These are phyloP conservation scores for Cryptophagus acutangulus DNA, from an alignment of 2,888 invertebrate species.

Conservation along the genomic window DNA sequence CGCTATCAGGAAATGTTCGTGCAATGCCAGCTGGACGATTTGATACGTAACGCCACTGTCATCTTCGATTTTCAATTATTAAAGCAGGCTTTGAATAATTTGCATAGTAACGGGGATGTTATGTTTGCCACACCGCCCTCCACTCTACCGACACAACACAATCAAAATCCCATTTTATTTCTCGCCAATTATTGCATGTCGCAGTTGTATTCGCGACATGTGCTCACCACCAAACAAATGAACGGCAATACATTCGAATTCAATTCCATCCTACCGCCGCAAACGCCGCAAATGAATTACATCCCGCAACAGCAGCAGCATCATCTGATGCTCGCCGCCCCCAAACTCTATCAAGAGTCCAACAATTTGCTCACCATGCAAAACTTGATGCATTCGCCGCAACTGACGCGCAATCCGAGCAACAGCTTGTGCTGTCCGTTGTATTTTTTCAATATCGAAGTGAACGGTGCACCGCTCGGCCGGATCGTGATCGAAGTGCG, in stretches of 20 bases:
- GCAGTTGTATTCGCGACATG: conserved; percentile 63
- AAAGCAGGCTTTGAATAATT: conserved; percentile 61
- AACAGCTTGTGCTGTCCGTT: conserved; percentile 61
- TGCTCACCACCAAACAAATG: conserved; percentile 55
- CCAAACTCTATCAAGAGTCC: conserved; percentile 44
- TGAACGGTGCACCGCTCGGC: conserved; percentile 64
- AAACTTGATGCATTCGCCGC: conserved; percentile 51
- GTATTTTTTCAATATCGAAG: conserved; percentile 72
- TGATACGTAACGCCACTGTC: conserved; percentile 59
- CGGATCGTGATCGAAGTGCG: conserved; percentile 73
- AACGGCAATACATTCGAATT: conserved; percentile 45
- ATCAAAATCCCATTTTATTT: conserved; percentile 66
- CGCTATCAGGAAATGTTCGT: conserved; percentile 68
- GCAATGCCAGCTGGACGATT: conserved; percentile 66
- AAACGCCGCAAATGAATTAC: conserved; percentile 30
- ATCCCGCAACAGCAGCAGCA: conserved; percentile 26
- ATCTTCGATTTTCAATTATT: conserved; percentile 64
- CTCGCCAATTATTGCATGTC: conserved; percentile 75
- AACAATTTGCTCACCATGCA: conserved; percentile 45
- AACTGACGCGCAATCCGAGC: conserved; percentile 53
- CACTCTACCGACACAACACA: conserved; percentile 45
- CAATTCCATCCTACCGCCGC: conserved; percentile 37
- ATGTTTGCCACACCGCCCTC: conserved; percentile 31
- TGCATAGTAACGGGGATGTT: conserved; percentile 52
- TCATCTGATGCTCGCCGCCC: conserved; percentile 42